phyloP scores from a whole-genome alignment of 2,797 vertebrate species.

The Borostomias antarcticus region DNA sequence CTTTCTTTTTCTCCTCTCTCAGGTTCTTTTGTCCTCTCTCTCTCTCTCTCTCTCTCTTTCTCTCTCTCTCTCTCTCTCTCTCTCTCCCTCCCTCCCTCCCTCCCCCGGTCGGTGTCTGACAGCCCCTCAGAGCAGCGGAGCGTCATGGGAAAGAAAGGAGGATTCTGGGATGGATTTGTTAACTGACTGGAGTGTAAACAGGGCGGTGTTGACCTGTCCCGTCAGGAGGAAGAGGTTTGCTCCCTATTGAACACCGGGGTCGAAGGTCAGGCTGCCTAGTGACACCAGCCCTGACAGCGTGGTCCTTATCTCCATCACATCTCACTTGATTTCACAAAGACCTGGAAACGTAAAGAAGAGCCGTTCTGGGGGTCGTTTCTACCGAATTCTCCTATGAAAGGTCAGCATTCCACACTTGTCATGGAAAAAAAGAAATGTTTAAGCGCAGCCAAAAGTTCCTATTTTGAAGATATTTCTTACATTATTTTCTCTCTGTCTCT shows the following conservation, averaged over 20 bases:
- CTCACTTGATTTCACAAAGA: no score
- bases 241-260: conserved; percentile 42
- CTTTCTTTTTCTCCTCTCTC: not conserved
- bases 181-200: conserved; percentile 62
- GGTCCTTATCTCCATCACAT: conserved; percentile 28
- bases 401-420: conserved; percentile 34
- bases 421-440: conserved; percentile 39
- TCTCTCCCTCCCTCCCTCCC: not conserved
- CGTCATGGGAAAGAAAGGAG: conserved; percentile 25
- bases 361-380: conserved; percentile 21
- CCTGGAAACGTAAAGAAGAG: no score
- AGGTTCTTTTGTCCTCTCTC: not conserved
- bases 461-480: conserved; percentile 23
- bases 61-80: not conserved
- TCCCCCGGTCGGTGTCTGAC: conserved; percentile 17
- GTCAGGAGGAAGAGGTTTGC: conserved; percentile 53
- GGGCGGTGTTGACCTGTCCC: conserved; percentile 46
- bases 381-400: conserved; percentile 25
- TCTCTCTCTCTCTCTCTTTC: not conserved
- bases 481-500: not conserved
- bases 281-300: conserved; percentile 60
- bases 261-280: conserved; percentile 62
- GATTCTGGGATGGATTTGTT: conserved; percentile 45
- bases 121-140: conserved; percentile 28
- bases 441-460: conserved; percentile 31